These are phyloP conservation scores for Sardina pilchardus DNA, from an alignment of 2,113 vertebrate species.

Conservation along the genomic window DNA sequence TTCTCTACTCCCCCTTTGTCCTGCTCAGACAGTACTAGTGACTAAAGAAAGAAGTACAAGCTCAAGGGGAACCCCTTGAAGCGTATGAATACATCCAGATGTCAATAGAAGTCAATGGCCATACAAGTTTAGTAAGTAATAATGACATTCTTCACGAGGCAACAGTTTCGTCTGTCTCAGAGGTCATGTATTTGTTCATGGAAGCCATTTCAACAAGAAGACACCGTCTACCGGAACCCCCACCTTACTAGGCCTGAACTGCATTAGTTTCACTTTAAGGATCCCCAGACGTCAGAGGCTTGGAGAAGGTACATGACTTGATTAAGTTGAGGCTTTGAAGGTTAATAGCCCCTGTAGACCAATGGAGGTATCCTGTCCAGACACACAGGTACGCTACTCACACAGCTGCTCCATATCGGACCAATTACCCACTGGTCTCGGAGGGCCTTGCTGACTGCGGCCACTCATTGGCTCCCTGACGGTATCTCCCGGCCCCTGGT, in stretches of 20 bases:
- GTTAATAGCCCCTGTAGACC: background rate
- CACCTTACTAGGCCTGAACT: background rate
- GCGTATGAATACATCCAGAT: too few relatives aligned
- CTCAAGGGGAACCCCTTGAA: too few relatives aligned
- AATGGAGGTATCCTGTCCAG: conserved; percentile 1
- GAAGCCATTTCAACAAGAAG: background rate
- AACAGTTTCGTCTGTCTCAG: too few relatives aligned
- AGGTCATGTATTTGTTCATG: too few relatives aligned
- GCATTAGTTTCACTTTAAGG: background rate
- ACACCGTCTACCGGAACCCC: background rate
- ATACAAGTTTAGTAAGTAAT: too few relatives aligned
- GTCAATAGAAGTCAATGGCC: too few relatives aligned
- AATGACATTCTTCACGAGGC: too few relatives aligned
- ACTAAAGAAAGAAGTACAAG: too few relatives aligned
- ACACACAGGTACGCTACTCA: background rate
- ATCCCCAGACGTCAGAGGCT: background rate
- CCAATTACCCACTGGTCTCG: conserved; percentile 27
- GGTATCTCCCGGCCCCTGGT: conserved; percentile 29
- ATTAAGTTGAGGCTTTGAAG: background rate
- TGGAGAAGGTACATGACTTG: background rate
- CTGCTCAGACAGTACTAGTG: background rate
- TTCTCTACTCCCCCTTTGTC: background rate
- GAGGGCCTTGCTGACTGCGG: conserved; percentile 38
- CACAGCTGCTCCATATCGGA: background rate
- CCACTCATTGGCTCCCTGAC: conserved; percentile 35